Conservation (phyloP, 1,140 invertebrate genomes). For the Bombus superbus region DNA sequence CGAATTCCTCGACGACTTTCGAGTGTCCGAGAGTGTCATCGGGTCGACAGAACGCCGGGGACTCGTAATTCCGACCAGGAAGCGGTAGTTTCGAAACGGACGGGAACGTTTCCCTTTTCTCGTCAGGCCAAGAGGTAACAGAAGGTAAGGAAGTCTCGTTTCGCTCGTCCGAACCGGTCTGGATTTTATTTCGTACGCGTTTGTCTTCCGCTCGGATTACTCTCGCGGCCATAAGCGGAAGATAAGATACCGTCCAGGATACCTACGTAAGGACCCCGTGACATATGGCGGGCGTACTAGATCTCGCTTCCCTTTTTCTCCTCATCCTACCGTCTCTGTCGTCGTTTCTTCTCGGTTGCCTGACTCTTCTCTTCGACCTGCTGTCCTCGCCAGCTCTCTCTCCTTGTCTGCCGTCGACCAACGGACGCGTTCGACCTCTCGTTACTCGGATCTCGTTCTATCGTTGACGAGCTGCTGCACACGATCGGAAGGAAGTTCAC, state of each 20-base stretch:
- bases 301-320: background rate
- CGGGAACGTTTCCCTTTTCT: slow-evolving; percentile 15
- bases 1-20: background rate
- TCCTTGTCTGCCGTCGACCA: background rate
- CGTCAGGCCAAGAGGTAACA: slow-evolving; percentile 15
- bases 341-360: background rate
- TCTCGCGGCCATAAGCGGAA: slow-evolving; percentile 70
- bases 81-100: background rate
- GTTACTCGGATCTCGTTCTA: slow-evolving; percentile 29
- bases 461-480: slow-evolving; percentile 19
- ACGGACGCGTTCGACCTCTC: slow-evolving; percentile 21
- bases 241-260: slow-evolving; percentile 71
- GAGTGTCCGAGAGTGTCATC: background rate
- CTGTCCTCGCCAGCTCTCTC: background rate
- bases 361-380: background rate
- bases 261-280: slow-evolving; percentile 67
- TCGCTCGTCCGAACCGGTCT: slow-evolving; percentile 61
- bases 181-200: slow-evolving; percentile 73
- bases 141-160: slow-evolving; percentile 62
- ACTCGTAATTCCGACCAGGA: slow-evolving; percentile 1
- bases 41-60: background rate
- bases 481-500: slow-evolving; percentile 68
- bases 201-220: slow-evolving; percentile 74
- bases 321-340: background rate
- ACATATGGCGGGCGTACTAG: slow-evolving; percentile 72